Conservation (phyloP, 1,140 invertebrate genomes). For the Chelonus insularis region DNA sequence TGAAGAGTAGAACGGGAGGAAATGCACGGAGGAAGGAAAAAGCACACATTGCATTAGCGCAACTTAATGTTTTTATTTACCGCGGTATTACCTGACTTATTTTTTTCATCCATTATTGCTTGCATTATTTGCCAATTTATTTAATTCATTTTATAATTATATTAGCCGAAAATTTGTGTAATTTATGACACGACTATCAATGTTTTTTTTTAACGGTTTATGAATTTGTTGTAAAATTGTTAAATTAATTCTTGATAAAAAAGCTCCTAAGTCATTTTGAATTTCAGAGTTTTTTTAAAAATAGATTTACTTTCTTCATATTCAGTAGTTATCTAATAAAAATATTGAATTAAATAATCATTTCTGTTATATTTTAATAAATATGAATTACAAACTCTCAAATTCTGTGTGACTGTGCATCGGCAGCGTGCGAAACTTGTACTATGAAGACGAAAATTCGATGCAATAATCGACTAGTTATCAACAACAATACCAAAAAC, state of each 20-base stretch:
- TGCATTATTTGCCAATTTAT: neutral
- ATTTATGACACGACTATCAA: too few species aligned
- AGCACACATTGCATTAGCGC: constrained; percentile 60
- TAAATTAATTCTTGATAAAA: constrained; percentile 47
- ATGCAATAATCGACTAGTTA: constrained; percentile 37
- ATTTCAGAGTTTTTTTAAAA: constrained; percentile 39
- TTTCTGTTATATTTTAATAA: neutral
- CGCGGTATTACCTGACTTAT: neutral
- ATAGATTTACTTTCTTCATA: too few species aligned
- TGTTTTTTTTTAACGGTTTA: constrained; percentile 43
- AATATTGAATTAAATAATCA: neutral
- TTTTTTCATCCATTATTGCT: constrained; percentile 9
- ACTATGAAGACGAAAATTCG: constrained; percentile 45
- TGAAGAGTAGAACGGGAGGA: constrained; percentile 50
- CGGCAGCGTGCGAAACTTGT: constrained; percentile 49
- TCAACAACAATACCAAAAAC: constrained; percentile 21
- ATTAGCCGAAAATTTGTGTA: too few species aligned
- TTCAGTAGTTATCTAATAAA: neutral
- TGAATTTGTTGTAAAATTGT: constrained; percentile 40
- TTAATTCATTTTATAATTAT: too few species aligned
- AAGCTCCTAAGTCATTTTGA: constrained; percentile 47
- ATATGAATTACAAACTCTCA: too few species aligned
- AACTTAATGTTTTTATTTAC: constrained; percentile 36
- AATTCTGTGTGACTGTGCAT: constrained; percentile 41
- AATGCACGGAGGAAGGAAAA: constrained; percentile 59